Evolutionary conservation across 2,797 vertebrate genomes (phyloP).

Genomic region (Hemitrygon akajei): DNA sequence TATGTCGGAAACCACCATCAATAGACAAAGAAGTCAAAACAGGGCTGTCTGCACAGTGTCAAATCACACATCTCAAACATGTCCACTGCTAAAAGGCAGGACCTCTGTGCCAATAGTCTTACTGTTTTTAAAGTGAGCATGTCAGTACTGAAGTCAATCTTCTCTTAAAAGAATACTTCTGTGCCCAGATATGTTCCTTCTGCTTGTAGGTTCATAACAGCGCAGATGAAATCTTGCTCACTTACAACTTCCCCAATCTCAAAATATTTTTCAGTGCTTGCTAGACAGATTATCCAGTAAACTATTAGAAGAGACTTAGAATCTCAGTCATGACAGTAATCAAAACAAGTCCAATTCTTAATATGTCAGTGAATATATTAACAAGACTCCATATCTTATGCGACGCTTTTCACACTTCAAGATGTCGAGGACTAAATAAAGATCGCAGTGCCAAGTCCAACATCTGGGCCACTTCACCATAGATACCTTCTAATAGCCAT

Average conservation of each 20-base stretch:
- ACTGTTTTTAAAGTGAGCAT: background rate
- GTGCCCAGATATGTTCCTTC: background rate
- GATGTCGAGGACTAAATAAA: slow-evolving; percentile 20
- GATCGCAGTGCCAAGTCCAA: background rate
- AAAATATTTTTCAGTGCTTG: background rate
- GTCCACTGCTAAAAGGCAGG: background rate
- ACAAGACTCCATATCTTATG: background rate
- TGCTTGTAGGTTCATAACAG: background rate
- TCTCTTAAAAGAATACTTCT: background rate
- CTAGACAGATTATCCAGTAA: background rate
- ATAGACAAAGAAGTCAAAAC: slow-evolving; percentile 25
- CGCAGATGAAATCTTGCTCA: no score
- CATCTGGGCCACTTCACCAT: background rate
- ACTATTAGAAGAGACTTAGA: background rate
- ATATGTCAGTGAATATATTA: background rate
- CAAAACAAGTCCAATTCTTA: background rate
- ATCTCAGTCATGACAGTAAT: background rate
- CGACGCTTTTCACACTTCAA: background rate
- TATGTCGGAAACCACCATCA: slow-evolving; percentile 28
- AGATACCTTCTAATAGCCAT: background rate
- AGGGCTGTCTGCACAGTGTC: slow-evolving; percentile 22
- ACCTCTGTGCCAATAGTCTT: background rate
- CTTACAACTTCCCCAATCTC: background rate
- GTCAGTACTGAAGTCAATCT: background rate
- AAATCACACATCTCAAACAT: background rate